Base-by-base conservation (phyloP, 1,140 invertebrate species). In the Chironomus striatipennis region DNA sequence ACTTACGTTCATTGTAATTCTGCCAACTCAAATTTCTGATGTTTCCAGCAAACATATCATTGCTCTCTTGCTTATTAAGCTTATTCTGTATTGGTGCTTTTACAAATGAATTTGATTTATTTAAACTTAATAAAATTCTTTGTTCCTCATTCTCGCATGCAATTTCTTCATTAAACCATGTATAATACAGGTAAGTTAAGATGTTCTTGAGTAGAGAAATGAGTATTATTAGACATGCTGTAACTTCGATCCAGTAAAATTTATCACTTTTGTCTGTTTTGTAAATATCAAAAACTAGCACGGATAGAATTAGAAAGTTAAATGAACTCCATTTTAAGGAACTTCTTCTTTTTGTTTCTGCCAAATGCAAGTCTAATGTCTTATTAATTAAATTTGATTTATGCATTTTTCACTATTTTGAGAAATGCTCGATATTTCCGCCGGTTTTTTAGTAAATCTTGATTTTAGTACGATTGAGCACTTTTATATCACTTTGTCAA, bases 131-230 rank as follows among this genome's bases (percentile, higher is more conserved):
- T 34, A 85, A 76, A 75, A 78, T 78, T 72, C 81, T 79, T 42
- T 85, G 83, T 74, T 78, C 75, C 20, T 78, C 75, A 12, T 81
- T 85, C 4, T 83, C 80, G 6, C 65, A 70, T 8, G 77, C 47
- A 10, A 84, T 77, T 43, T 78, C 78, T 72, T 81, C 79, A 2
- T 76, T 76, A 42, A 75, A 75, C 6, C 83, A 75, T 47, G 79
- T 75, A 74, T 81, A 79, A 74, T 78, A 79, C 20, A 83, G 67
- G 77, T 84, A 84, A 75, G 80, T 81, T 34, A 73, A 77, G 65
- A 85, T 76, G 76, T 85, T 83, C 76, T 81, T 84, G 5, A 83
- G 6, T 0, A 81, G 76, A 77, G 85, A 85, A 0, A 85, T 76
- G 5, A 75, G 77, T 2, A 83, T 76, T 42, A 82, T 70, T 12